Evolutionary conservation across 2,113 vertebrate genomes (phyloP).

Genomic region (Mormyrus iriodes): DNA sequence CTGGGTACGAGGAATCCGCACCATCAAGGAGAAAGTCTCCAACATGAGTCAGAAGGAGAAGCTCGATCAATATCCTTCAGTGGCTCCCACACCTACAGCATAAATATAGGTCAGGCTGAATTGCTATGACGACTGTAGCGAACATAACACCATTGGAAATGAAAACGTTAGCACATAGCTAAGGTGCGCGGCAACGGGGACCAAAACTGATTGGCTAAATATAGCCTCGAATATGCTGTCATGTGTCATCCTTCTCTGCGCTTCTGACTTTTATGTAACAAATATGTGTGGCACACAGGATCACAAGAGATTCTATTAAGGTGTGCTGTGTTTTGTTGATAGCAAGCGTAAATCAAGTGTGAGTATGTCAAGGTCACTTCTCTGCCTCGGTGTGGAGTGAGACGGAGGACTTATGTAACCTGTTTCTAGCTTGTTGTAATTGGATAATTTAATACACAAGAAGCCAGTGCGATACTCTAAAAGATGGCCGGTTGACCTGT

Average conservation of each 20-base stretch:
- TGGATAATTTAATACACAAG: not conserved
- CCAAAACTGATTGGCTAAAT: conserved; percentile 40
- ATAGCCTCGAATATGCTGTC: conserved; percentile 37
- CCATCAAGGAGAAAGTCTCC: conserved; percentile 67
- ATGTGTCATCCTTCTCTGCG: conserved; percentile 30
- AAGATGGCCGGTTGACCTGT: not conserved
- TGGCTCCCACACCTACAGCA: not conserved
- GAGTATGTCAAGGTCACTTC: not conserved
- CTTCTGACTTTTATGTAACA: conserved; percentile 12
- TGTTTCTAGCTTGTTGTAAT: not conserved
- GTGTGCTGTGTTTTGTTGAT: conserved; percentile 12
- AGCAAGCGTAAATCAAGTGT: not conserved
- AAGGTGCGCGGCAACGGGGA: conserved; percentile 33
- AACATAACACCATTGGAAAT: conserved; percentile 34
- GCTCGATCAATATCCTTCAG: conserved; percentile 91
- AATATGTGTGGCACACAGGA: conserved; percentile 12
- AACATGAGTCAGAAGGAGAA: conserved; percentile 88
- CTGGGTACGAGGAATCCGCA: conserved; percentile 83
- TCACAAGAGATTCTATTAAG: not conserved
- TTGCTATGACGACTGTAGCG: conserved; percentile 25
- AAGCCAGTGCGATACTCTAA: not conserved
- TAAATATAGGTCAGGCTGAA: conserved; percentile 41
- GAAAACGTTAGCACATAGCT: conserved; percentile 34
- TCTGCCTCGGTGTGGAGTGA: not conserved
- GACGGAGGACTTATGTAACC: not conserved